Base-by-base conservation (phyloP, 1,140 invertebrate genomes). In the Apis florea region DNA sequence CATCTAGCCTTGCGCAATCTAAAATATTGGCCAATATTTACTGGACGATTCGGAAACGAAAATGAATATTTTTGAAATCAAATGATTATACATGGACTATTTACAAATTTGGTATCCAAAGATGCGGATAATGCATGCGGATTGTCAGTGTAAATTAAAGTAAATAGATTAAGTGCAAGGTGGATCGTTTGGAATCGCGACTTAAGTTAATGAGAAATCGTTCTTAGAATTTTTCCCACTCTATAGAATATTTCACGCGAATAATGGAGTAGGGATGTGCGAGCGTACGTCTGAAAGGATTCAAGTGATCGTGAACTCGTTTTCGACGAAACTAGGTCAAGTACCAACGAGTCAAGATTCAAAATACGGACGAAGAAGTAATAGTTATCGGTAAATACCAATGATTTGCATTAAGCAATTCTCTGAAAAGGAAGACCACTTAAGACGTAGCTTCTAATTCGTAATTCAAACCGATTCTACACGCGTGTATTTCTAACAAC, bases 171-270 rank as follows among this genome's bases (percentile, higher is more conserved):
- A 40, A 40, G 31, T 49, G n/a, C 49, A 26, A 61, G 70, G 61
- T 73, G 78, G 31, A 49, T 66, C 70, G 59, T 49, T 72, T 80
- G 8, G 31, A 66, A 64, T 13, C 31, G 69, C 58, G 26, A 54
- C 53, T 51, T 64, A 3, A 58, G 24, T 73, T 61, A 73, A 73
- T 61, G 71, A 13, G 40, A 40, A 73, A 61, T 49, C 71, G 56
- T n/a, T 71, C 53, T 17, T 58, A 53, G 53, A 53, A 71, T 31
- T 70, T 40, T 58, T 56, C 53, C 40, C 47, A 15, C 71, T 73
- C 58, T 73, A 26, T 49, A 11, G 71, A 5, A 73, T 19, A 73
- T 73, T 73, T 58, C 13, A 6, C 2, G 56, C 21, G 21, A n/a
- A 47, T 19, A n/a, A 21, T 47, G n/a, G 26, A 26, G 31, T 47